phyloP scores from a whole-genome alignment of 2,113 vertebrate genomes.

The Mobula hypostoma region DNA sequence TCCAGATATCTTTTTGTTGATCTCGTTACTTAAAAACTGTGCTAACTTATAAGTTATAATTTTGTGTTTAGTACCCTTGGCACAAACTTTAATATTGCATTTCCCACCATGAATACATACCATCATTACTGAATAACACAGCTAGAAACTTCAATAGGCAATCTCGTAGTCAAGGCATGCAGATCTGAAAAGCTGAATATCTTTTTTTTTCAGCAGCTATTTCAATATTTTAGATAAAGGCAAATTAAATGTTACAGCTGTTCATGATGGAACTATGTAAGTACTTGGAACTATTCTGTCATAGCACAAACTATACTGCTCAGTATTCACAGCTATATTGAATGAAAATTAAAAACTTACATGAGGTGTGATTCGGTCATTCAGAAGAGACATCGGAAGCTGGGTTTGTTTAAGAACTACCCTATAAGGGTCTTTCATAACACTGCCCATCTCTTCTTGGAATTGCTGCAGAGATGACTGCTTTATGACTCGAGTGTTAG shows the following conservation, averaged over 20 bases:
- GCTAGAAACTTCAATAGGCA: not conserved
- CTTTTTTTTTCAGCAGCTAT: not conserved
- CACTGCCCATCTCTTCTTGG: slow-evolving; percentile 84
- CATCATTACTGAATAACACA: not conserved
- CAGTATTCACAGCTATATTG: no score
- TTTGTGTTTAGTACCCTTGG: not conserved
- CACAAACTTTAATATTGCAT: not conserved
- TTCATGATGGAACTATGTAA: no score
- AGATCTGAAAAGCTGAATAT: not conserved
- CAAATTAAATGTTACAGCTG: not conserved
- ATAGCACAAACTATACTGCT: no score
- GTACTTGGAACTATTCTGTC: no score
- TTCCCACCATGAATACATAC: not conserved
- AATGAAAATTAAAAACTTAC: slow-evolving; percentile 59
- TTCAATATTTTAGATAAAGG: not conserved
- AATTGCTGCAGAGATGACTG: slow-evolving; percentile 91
- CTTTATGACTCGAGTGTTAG: slow-evolving; percentile 94
- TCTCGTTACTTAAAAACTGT: no score
- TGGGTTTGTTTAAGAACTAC: slow-evolving; percentile 89
- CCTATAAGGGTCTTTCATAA: slow-evolving; percentile 87
- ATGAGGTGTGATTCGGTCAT: slow-evolving; percentile 78
- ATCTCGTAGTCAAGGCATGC: not conserved
- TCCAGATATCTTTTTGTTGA: no score
- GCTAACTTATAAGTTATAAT: not conserved
- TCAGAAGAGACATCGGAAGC: slow-evolving; percentile 87